phyloP scores from a whole-genome alignment of 2,797 vertebrate genomes.

The Apogon talboti region DNA sequence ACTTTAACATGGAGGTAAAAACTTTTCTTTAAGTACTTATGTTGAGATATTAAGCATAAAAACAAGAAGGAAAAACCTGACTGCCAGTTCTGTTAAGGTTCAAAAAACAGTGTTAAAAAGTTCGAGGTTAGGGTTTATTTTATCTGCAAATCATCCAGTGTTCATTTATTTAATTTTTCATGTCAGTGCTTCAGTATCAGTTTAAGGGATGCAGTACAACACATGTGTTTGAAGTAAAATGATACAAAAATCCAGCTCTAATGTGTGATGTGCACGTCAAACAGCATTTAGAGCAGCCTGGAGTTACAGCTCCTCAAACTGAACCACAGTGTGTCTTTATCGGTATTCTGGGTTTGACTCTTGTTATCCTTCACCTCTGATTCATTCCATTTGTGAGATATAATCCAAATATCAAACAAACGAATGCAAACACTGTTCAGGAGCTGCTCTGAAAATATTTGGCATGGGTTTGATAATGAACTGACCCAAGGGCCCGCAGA shows the following conservation, averaged over 20 bases:
- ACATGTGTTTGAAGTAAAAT: too few relatives aligned
- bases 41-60: too few relatives aligned
- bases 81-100: too few relatives aligned
- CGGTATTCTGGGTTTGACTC: background rate
- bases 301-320: background rate
- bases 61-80: too few relatives aligned
- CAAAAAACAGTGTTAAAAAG: too few relatives aligned
- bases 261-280: background rate
- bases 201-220: too few relatives aligned
- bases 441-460: slow-evolving; percentile 24
- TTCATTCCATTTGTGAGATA: slow-evolving; percentile 8
- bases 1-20: too few relatives aligned
- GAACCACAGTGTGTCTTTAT: background rate
- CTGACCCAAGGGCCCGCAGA: slow-evolving; percentile 18
- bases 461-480: slow-evolving; percentile 41
- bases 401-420: slow-evolving; percentile 17
- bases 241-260: background rate
- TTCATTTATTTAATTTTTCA: too few relatives aligned
- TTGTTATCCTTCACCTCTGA: background rate
- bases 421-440: slow-evolving; percentile 16
- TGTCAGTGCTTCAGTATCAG: too few relatives aligned
- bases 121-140: too few relatives aligned
- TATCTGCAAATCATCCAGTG: too few relatives aligned
- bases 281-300: background rate
- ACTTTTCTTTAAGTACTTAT: too few relatives aligned